Evolutionary conservation across 2,113 vertebrate species (phyloP), one percentile per base, ranked within the genome.

Genomic region (Lophius piscatorius): DNA sequence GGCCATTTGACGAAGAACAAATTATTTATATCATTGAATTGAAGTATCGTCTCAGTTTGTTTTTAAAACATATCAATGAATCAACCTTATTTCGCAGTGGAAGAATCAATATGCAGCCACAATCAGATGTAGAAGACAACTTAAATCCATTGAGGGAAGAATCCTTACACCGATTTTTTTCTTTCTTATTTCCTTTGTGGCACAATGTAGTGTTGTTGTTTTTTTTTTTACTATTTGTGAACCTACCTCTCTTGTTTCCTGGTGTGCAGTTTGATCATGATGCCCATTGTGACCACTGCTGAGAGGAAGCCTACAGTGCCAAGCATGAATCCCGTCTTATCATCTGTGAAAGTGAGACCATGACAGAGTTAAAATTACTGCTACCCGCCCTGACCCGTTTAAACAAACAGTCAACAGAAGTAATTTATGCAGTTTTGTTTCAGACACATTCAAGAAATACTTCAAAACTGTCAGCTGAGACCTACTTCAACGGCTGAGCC

Each of bases 161-260:
- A 24, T 29, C 31, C 6, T 31, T n/a, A n/a, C n/a, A n/a, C n/a
- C 11, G 35, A 49, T 1, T 18, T 39, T 35, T 23, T 6, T 28
- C 24, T 41, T 40, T 62, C n/a, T 40, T 55, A 13, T 55, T 47
- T 17, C 28, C 22, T 36, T 2, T 8, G 18, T 36, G n/a, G 33
- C 1, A 35, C 61, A 16, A 41, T 9, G 17, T 10, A 0, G 42
- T 14, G 49, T 6, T 6, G 35, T 17, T 55, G 35, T 26, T 21
- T n/a, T 11, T 47, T 12, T 21, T 13, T 23, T 23, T 18, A 21
- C 16, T 23, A 3, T 41, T 28, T 42, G 20, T 31, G 22, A 21
- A 76, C 83, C 12, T 40, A 86, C 81, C 80, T 79, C 31, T 61
- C 38, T 36, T 59, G 72, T 16, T 83, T 81, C 45, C 51, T 71